Evolutionary conservation across 2,888 invertebrate species (phyloP), one percentile per base, ranked within the genome.

Genomic region (Alcis repandata): DNA sequence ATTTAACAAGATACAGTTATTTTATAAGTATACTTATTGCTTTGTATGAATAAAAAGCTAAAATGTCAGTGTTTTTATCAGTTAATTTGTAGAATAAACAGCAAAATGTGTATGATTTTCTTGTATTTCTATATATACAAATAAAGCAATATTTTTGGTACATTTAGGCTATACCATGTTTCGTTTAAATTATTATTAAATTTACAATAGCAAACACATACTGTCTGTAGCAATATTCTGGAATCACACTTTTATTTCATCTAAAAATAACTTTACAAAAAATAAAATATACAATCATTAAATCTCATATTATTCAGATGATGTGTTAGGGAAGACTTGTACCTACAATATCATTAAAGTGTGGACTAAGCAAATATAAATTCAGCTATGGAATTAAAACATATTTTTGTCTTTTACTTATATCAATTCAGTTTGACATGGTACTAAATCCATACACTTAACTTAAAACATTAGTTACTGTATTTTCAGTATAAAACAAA

Each of bases 71-170:
- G 53, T 67, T 72, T 60, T 64, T 63, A 70, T 71, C 59, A 72
- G 49, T 59, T 40, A 33, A 51, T 56, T 56, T 38, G 19, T 67
- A 51, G 62, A 71, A 64, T 65, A 70, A 74, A 71, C 62, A 71
- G 69, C 69, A 67, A 76, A 68, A 71, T 70, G 68, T 67, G 67
- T 67, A 66, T 76, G 73, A 69, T 76, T 70, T 69, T 71, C 61
- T 63, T 60, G 65, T 56, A 57, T 57, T n/a, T 56, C 73, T 81
- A 77, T 82, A 79, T 79, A 80, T 77, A 82, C 79, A 82, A 76
- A 75, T 73, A 74, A 77, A 80, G 72, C 73, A 75, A 68, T 72
- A 74, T 72, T 81, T 74, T 81, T 74, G 77, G 79, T 80, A 77
- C 63, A 68, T 51, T 62, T 63, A 52, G 45, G 43, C 46, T 68